Evolutionary conservation across 2,888 invertebrate species (phyloP).

Genomic region (Omphaloscelis lunosa): DNA sequence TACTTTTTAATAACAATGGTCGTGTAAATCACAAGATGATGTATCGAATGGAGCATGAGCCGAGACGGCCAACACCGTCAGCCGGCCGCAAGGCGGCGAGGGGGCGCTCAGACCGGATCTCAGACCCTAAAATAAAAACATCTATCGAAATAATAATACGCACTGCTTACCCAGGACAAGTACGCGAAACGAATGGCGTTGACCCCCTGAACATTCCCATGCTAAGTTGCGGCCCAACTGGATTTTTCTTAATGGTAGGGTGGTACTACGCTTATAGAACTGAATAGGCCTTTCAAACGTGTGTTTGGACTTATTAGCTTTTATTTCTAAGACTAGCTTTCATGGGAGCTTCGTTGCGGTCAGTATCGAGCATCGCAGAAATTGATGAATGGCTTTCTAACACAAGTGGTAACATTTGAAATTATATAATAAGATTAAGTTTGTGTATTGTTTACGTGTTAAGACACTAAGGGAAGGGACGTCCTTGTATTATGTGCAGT

Average conservation of each 20-base stretch:
- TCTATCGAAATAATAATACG: constrained; percentile 90
- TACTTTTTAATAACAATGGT: constrained; percentile 25
- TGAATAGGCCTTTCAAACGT: constrained; percentile 86
- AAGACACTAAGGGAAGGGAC: background rate
- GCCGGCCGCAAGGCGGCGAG: constrained; percentile 83
- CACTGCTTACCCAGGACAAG: constrained; percentile 88
- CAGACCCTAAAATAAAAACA: constrained; percentile 90
- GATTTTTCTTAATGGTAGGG: constrained; percentile 87
- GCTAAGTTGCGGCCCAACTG: constrained; percentile 85
- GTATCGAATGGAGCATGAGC: constrained; percentile 67
- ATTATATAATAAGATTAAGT: constrained; percentile 38
- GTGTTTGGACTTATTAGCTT: constrained; percentile 88
- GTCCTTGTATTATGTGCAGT: background rate
- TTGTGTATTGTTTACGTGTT: constrained; percentile 34
- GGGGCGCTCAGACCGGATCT: constrained; percentile 89
- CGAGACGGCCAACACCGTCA: constrained; percentile 71
- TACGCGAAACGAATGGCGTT: constrained; percentile 89
- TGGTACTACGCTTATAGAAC: constrained; percentile 81
- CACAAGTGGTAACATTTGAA: constrained; percentile 60
- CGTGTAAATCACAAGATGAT: constrained; percentile 46
- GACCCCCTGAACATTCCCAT: constrained; percentile 90
- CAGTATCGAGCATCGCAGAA: constrained; percentile 62
- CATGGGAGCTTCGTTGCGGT: constrained; percentile 77
- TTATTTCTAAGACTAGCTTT: constrained; percentile 87
- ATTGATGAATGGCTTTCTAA: constrained; percentile 71